Conservation (phyloP, 2,888 invertebrate species). For the Ectemnius lituratus region DNA sequence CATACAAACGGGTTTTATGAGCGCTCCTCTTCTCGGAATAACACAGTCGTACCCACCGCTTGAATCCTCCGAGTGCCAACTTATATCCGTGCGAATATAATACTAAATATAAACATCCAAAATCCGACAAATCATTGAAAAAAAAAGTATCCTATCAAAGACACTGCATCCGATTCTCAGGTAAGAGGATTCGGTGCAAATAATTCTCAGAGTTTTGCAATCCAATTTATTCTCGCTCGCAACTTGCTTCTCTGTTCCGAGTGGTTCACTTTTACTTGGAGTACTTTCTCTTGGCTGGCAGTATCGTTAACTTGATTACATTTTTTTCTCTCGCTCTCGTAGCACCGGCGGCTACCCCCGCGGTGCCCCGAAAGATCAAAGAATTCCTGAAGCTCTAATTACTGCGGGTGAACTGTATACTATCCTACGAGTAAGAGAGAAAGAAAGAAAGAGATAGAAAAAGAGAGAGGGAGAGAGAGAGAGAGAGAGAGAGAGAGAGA, state of each 20-base stretch:
- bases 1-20: conserved; percentile 45
- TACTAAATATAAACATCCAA: neutral
- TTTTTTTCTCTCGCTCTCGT: neutral
- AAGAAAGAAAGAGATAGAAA: too few relatives aligned
- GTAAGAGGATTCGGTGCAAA: too few relatives aligned
- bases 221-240: too few relatives aligned
- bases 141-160: neutral
- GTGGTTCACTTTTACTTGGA: too few relatives aligned
- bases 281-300: too few relatives aligned
- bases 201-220: too few relatives aligned
- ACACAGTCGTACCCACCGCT: neutral
- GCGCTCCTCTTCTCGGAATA: conserved; percentile 12
- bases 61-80: neutral
- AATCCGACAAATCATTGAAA: neutral
- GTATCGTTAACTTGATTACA: conserved; percentile 2
- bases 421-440: neutral
- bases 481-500: neutral
- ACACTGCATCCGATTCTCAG: too few relatives aligned
- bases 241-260: too few relatives aligned
- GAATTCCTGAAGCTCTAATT: conserved; percentile 2
- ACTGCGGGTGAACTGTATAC: neutral
- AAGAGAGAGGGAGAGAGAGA: too few relatives aligned
- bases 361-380: neutral
- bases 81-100: neutral
- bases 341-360: neutral